Conservation (phyloP, 2,888 invertebrate genomes). For the Mystacides longicornis region DNA sequence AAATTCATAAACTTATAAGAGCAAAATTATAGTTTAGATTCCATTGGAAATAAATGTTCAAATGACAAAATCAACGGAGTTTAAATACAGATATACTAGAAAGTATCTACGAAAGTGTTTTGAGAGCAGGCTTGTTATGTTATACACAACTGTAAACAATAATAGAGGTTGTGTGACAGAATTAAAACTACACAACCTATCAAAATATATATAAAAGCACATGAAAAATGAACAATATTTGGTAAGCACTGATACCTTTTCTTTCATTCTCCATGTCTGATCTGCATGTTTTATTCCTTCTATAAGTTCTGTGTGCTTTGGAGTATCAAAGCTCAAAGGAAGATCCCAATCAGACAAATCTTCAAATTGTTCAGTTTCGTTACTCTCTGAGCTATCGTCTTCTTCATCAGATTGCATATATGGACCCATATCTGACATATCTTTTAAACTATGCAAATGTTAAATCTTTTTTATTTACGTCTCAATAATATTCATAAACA, state of each 20-base stretch:
- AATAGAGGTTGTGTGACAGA: too few relatives aligned
- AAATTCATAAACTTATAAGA: too few relatives aligned
- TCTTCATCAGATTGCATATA: slow-evolving; percentile 45
- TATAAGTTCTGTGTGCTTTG: slow-evolving; percentile 49
- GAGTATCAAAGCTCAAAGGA: slow-evolving; percentile 65
- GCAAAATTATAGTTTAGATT: too few relatives aligned
- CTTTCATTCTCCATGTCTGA: slow-evolving; percentile 89
- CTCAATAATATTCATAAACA: slow-evolving; percentile 21
- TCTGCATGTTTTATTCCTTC: slow-evolving; percentile 55
- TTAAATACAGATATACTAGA: too few relatives aligned
- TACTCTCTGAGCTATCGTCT: slow-evolving; percentile 36
- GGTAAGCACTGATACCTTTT: slow-evolving; percentile 72
- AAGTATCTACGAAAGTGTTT: too few relatives aligned
- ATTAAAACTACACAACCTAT: too few relatives aligned
- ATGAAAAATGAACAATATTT: too few relatives aligned
- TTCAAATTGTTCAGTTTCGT: slow-evolving; percentile 11
- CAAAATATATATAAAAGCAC: too few relatives aligned
- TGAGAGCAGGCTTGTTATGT: too few relatives aligned
- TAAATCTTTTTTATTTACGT: slow-evolving; percentile 21
- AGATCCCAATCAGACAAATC: slow-evolving; percentile 56
- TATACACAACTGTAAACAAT: too few relatives aligned
- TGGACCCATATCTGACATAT: slow-evolving; percentile 49
- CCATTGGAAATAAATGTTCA: too few relatives aligned
- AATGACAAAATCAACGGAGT: too few relatives aligned
- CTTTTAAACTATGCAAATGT: slow-evolving; percentile 22